Evolutionary conservation across 1,140 invertebrate species (phyloP).

Genomic region (Cotesia typhae): DNA sequence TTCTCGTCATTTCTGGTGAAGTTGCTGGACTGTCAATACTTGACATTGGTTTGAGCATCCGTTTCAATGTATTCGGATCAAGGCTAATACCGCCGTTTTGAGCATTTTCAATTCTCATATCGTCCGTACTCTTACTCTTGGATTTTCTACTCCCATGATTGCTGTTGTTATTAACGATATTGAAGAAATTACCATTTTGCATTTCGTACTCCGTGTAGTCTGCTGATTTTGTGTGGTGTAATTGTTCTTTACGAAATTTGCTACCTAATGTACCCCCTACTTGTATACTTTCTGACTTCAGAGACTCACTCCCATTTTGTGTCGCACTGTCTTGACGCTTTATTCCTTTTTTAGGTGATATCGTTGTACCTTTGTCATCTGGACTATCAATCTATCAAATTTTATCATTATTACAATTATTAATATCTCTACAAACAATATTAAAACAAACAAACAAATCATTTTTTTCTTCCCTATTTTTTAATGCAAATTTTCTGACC

Average conservation of each 20-base stretch:
- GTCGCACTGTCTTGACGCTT: slow-evolving; percentile 68
- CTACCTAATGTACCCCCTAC: slow-evolving; percentile 74
- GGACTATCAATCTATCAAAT: slow-evolving; percentile 61
- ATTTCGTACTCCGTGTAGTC: slow-evolving; percentile 81
- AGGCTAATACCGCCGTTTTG: slow-evolving; percentile 67
- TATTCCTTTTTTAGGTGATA: slow-evolving; percentile 57
- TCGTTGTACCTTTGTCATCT: slow-evolving; percentile 63
- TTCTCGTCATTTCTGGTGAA: slow-evolving; percentile 85
- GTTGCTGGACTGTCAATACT: slow-evolving; percentile 86
- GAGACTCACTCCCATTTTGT: slow-evolving; percentile 59
- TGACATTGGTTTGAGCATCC: slow-evolving; percentile 93
- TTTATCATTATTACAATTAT: slow-evolving; percentile 42
- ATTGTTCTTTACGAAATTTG: slow-evolving; percentile 72
- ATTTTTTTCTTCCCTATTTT: too few relatives aligned
- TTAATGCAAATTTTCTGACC: too few relatives aligned
- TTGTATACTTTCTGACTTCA: slow-evolving; percentile 83
- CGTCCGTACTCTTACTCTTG: slow-evolving; percentile 89
- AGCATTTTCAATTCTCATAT: slow-evolving; percentile 75
- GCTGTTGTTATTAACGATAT: slow-evolving; percentile 74
- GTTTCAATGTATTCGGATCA: slow-evolving; percentile 89
- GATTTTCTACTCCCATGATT: slow-evolving; percentile 71
- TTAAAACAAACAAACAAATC: slow-evolving; percentile 22
- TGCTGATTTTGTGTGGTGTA: slow-evolving; percentile 77
- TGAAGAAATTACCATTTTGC: slow-evolving; percentile 69
- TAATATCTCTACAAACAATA: neutral